Evolutionary conservation across 2,113 vertebrate species (phyloP).

Genomic region (Holacanthus passer): DNA sequence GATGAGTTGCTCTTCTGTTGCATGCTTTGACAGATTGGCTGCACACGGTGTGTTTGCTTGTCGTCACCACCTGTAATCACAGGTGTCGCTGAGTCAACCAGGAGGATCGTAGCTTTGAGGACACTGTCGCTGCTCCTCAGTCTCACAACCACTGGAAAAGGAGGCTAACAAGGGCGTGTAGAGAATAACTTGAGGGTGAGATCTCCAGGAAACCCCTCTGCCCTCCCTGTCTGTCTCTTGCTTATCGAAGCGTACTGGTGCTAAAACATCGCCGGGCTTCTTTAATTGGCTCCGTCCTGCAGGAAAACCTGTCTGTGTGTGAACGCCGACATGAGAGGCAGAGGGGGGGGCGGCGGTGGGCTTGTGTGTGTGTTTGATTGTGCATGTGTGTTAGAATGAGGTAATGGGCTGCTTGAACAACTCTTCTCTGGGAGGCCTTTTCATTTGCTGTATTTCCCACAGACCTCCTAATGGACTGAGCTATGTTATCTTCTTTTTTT

Average conservation of each 20-base stretch:
- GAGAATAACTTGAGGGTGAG: constrained; percentile 32
- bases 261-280: constrained; percentile 65
- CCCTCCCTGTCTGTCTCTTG: constrained; percentile 39
- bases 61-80: neutral
- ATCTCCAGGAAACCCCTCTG: constrained; percentile 39
- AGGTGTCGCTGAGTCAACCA: neutral
- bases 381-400: constrained; percentile 60
- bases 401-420: constrained; percentile 68
- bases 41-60: neutral
- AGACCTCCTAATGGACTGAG: constrained; percentile 69
- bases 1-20: neutral
- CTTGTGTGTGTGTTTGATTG: neutral
- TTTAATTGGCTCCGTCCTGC: constrained; percentile 77
- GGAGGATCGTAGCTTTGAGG: neutral
- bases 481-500: constrained; percentile 26
- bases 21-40: neutral
- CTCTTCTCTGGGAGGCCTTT: constrained; percentile 59
- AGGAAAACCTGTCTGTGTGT: constrained; percentile 59
- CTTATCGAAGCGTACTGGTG: constrained; percentile 58
- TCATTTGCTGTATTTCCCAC: constrained; percentile 70
- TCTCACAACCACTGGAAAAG: constrained; percentile 2
- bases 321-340: constrained; percentile 62
- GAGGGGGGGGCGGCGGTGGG: constrained; percentile 24
- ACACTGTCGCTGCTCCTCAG: no score
- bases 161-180: constrained; percentile 18